Conservation (phyloP, 2,797 vertebrate species). For the Balearica regulorum region DNA sequence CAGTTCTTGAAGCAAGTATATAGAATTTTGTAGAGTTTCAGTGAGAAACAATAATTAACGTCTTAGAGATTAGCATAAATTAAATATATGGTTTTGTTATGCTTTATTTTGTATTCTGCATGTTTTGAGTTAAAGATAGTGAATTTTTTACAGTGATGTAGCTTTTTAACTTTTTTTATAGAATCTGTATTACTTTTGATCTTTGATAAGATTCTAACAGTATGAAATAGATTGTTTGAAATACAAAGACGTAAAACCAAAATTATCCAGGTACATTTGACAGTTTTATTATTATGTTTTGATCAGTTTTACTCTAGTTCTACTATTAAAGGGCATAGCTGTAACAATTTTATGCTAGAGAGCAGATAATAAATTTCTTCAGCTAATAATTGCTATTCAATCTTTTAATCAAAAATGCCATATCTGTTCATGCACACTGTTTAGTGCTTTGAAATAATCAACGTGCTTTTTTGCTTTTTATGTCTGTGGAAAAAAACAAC, state of each 20-base stretch:
- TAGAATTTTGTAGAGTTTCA: not conserved
- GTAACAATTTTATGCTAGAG: not conserved
- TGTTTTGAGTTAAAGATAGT: not conserved
- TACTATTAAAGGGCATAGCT: not conserved
- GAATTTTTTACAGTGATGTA: not conserved
- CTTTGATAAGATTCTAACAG: not conserved
- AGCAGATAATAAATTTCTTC: not conserved
- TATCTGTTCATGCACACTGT: not conserved
- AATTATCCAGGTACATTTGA: not conserved
- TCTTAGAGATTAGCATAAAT: not conserved
- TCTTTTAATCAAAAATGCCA: not conserved
- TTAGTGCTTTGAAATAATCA: not conserved
- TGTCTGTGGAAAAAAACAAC: not conserved
- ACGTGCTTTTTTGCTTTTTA: not conserved
- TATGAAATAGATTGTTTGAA: slow-evolving; percentile 34
- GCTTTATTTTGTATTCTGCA: not conserved
- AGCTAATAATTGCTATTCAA: not conserved
- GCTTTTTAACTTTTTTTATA: not conserved
- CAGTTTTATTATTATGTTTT: not conserved
- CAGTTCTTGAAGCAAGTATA: not conserved
- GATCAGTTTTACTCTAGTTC: not conserved
- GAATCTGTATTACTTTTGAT: slow-evolving; percentile 9
- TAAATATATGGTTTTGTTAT: not conserved
- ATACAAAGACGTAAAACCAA: not conserved
- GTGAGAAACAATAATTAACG: not conserved